Evolutionary conservation across 2,113 vertebrate genomes (phyloP).

Genomic region (Channa maculata): DNA sequence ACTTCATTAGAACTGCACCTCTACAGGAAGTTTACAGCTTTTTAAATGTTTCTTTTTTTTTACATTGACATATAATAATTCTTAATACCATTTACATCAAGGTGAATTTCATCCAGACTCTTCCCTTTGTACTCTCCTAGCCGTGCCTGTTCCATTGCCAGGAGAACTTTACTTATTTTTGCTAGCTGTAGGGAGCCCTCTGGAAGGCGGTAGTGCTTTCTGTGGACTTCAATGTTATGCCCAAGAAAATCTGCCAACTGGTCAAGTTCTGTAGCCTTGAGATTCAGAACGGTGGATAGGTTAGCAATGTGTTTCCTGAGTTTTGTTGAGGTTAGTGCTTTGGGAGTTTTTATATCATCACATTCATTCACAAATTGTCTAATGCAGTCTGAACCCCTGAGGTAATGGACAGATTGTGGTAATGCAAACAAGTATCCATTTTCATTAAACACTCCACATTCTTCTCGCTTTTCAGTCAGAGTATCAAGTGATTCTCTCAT

Average conservation of each 20-base stretch:
- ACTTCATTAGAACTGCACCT: too few species aligned
- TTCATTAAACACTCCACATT: constrained; percentile 37
- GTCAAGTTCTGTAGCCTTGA: constrained; percentile 45
- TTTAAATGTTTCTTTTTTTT: too few species aligned
- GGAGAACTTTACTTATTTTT: constrained; percentile 18
- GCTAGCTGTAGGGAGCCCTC: constrained; percentile 17
- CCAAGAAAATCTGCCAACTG: constrained; percentile 22
- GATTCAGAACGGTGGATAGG: constrained; percentile 54
- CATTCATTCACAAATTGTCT: constrained; percentile 7
- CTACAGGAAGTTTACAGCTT: too few species aligned
- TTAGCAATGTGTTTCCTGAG: constrained; percentile 54
- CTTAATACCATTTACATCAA: too few species aligned
- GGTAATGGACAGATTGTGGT: constrained; percentile 27
- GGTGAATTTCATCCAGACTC: constrained; percentile 24
- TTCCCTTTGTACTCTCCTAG: constrained; percentile 24
- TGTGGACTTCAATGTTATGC: constrained; percentile 9
- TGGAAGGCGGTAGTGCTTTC: constrained; percentile 22
- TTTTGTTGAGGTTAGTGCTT: constrained; percentile 41
- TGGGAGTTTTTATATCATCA: constrained; percentile 43
- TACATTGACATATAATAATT: too few species aligned
- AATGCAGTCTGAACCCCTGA: constrained; percentile 51
- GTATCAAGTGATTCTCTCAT: constrained; percentile 53
- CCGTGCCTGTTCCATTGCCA: constrained; percentile 13
- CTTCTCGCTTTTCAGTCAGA: constrained; percentile 49
- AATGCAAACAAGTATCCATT: constrained; percentile 31